Conservation (phyloP, 2,888 invertebrate genomes). For the Boloria euphrosyne region DNA sequence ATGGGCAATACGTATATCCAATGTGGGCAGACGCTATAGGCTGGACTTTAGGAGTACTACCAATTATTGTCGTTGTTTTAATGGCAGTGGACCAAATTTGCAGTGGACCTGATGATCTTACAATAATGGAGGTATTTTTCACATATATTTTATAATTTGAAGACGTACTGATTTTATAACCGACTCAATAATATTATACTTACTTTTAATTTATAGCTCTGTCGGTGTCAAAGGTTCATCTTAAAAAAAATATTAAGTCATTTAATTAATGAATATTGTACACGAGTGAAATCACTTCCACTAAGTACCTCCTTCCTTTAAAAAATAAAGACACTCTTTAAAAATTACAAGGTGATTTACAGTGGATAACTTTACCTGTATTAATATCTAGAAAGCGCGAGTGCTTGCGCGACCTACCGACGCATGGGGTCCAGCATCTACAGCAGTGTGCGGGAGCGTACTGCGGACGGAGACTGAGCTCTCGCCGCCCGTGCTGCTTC, state of each 20-base stretch:
- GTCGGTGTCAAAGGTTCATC: too few species aligned
- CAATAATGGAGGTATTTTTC: conserved; percentile 71
- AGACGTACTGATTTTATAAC: too few species aligned
- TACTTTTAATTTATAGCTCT: too few species aligned
- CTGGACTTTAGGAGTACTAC: conserved; percentile 88
- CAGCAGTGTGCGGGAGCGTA: conserved; percentile 80
- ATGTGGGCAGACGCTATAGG: conserved; percentile 90
- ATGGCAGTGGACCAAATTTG: conserved; percentile 82
- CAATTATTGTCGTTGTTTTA: conserved; percentile 85
- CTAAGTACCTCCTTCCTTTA: too few species aligned
- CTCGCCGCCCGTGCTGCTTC: conserved; percentile 75
- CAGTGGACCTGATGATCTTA: conserved; percentile 81
- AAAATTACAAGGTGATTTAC: too few species aligned
- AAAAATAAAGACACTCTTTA: too few species aligned
- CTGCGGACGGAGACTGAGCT: conserved; percentile 74
- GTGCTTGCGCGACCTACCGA: conserved; percentile 85
- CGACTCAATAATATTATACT: too few species aligned
- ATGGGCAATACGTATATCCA: conserved; percentile 89
- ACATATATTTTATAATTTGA: too few species aligned
- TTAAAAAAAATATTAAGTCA: too few species aligned
- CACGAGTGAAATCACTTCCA: too few species aligned
- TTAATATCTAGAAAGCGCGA: conserved; percentile 80
- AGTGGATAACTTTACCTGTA: too few species aligned
- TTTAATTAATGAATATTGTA: too few species aligned
- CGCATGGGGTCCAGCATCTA: conserved; percentile 86